Conservation (phyloP, 2,888 invertebrate species). For the Chrysolina haemoptera region DNA sequence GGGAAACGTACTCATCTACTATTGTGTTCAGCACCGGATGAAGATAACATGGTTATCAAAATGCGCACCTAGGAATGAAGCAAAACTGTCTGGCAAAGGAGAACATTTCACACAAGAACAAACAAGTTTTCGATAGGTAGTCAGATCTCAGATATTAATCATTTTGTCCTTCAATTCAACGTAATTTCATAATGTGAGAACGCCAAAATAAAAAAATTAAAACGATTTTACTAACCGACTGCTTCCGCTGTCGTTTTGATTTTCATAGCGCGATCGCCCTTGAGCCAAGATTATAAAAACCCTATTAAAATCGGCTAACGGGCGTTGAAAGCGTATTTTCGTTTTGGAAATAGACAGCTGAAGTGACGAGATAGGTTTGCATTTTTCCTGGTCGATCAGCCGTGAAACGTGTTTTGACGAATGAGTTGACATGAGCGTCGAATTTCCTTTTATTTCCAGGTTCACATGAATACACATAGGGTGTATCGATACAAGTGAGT, state of each 20-base stretch:
- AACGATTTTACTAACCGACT: not conserved
- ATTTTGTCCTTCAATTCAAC: no score
- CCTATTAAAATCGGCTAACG: conserved; percentile 9
- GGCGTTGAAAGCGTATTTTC: conserved; percentile 10
- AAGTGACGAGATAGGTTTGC: conserved; percentile 18
- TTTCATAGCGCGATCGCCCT: not conserved
- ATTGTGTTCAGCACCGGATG: no score
- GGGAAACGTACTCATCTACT: no score
- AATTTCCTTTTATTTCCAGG: not conserved
- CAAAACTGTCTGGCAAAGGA: no score
- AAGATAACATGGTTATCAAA: no score
- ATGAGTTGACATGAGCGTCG: not conserved
- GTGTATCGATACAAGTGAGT: no score
- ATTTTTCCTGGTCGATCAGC: conserved; percentile 26
- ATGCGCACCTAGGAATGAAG: no score
- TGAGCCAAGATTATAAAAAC: conserved; percentile 3
- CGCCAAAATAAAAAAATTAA: not conserved
- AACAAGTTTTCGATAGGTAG: no score
- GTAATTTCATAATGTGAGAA: no score
- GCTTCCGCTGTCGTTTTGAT: not conserved
- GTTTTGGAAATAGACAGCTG: conserved; percentile 28
- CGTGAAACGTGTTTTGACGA: conserved; percentile 16
- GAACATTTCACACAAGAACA: no score
- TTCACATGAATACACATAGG: not conserved
- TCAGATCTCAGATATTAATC: no score